A percentile compares a stretch with the other conserved stretches of the same genome.
phyloP scores from a whole-genome alignment of 2,113 vertebrate species.

The Suricata suricatta region DNA sequence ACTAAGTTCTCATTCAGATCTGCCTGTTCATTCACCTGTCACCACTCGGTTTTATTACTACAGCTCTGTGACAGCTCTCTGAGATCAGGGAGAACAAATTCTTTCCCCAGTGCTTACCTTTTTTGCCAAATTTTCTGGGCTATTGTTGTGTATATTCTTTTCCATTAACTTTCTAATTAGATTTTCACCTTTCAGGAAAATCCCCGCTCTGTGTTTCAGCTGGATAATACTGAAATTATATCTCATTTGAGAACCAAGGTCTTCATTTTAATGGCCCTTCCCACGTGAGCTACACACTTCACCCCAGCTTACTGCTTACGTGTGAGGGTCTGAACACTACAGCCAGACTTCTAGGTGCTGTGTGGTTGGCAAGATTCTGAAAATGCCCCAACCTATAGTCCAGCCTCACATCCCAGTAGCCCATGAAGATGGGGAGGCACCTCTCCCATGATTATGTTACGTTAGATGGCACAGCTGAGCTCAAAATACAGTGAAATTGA shows the following conservation, averaged over 20 bases:
- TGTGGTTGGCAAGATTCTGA: neutral
- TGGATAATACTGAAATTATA: neutral
- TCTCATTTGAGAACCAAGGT: slow-evolving; percentile 12
- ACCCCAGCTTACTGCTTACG: neutral
- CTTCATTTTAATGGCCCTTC: neutral
- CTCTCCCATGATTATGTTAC: neutral
- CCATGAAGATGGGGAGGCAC: neutral
- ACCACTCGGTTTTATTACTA: neutral
- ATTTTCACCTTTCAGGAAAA: slow-evolving; percentile 37
- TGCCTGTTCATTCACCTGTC: neutral
- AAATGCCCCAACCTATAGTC: neutral
- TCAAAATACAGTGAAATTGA: neutral
- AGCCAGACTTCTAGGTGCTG: neutral
- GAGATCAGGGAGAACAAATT: neutral
- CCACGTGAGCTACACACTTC: neutral
- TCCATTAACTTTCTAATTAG: neutral
- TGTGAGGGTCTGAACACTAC: neutral
- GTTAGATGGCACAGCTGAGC: neutral
- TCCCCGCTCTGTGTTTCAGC: neutral
- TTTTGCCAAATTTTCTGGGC: neutral
- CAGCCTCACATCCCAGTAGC: neutral
- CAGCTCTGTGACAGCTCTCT: neutral
- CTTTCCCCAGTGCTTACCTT: neutral
- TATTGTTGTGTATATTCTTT: neutral
- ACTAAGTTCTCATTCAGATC: slow-evolving; percentile 3